Evolutionary conservation across 2,888 invertebrate genomes (phyloP).

Genomic region (Laothoe populi): DNA sequence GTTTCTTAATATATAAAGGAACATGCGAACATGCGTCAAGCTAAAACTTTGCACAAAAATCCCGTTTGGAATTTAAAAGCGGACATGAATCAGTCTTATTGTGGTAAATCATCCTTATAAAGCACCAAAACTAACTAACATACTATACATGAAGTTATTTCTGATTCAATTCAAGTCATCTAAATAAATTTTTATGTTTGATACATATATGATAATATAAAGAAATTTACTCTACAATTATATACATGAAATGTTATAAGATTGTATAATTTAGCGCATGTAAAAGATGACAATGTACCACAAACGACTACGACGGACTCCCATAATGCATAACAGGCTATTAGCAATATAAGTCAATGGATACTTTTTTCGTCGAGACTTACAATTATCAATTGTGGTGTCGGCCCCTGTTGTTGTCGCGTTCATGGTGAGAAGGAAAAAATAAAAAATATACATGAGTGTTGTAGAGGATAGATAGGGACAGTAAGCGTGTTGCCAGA

Average conservation of each 20-base stretch:
- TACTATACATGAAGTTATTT: conserved; percentile 2
- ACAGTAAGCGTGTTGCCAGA: conserved; percentile 4
- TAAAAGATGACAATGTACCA: conserved; percentile 45
- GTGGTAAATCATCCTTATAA: conserved; percentile 39
- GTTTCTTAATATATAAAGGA: background rate
- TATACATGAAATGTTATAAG: background rate
- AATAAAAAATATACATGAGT: conserved; percentile 59
- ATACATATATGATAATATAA: too few relatives aligned
- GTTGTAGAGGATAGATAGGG: conserved; percentile 39
- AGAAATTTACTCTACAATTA: too few relatives aligned
- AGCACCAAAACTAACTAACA: background rate
- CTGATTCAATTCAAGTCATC: background rate
- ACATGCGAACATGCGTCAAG: conserved; percentile 28
- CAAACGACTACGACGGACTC: conserved; percentile 28
- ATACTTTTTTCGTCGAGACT: conserved; percentile 51
- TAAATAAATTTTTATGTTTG: too few relatives aligned
- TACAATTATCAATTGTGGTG: conserved; percentile 83
- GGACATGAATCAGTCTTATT: conserved; percentile 17
- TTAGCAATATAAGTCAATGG: conserved; percentile 33
- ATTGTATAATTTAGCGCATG: background rate
- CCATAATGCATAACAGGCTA: conserved; percentile 34
- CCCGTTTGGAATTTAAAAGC: conserved; percentile 31
- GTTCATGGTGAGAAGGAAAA: conserved; percentile 57
- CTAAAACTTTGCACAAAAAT: conserved; percentile 22
- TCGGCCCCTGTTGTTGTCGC: conserved; percentile 71